Base-by-base conservation (phyloP, 2,888 invertebrate genomes). In the Oligia latruncula region DNA sequence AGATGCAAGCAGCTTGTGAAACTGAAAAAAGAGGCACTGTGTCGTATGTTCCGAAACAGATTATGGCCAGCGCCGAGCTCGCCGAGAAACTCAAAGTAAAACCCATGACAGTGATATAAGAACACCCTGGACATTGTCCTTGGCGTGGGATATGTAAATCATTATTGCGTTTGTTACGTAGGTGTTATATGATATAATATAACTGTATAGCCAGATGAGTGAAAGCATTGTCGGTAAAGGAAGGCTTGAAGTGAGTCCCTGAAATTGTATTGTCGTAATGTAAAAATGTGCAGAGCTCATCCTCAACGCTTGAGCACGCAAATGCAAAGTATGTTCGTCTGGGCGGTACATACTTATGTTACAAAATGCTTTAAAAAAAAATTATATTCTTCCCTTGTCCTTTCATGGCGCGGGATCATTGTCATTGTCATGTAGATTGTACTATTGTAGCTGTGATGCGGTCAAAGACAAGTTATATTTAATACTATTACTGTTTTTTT, bases 21-120 rank as follows among this genome's bases (percentile, higher is more conserved):
- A 98, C 98, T 1, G 98, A 98, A 74, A 90, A 92, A 40, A 96
- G 96, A 6, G 99, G 99, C 13, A 98, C 98, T 0, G 98, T 99
- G 52, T 94, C 97, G 0, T 99, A 99, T 92, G 97, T 98, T 80
- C 95, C 97, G 81, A 98, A 98, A 91, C 98, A 98, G 94, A 97
- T 99, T 0, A 97, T 97, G 23, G 97, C 97, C 71, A 98, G 98
- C 87, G 95, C 95, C 40, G 95, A 95, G 0, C 93, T 98, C 15
- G 97, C 98, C 0, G 92, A 97, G 75, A 94, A 94, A 77, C 95
- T 98, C 0, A 97, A 97, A 9, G 97, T 98, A 0, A 93, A 94
- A 81, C 97, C 95, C 88, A 97, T 94, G 95, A 84, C 91, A 49
- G 90, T 95, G 20, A 23, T 40, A 6, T 52, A 52, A 40, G 40